Base-by-base conservation (phyloP, 1,140 invertebrate species). In the Rhagoletis pomonella region DNA sequence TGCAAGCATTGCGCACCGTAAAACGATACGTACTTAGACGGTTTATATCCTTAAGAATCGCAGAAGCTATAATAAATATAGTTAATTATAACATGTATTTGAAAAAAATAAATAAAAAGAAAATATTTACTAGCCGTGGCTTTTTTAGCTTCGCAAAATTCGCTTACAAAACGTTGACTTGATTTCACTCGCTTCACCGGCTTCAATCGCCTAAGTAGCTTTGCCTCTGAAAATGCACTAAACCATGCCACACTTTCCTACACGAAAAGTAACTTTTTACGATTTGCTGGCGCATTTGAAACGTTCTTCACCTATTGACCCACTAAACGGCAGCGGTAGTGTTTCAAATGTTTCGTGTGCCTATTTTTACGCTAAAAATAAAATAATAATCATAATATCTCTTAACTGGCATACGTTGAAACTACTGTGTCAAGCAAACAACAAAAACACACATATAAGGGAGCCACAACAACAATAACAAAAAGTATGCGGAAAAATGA, bases 401-500 rank as follows among this genome's bases (percentile, higher is more conserved):
- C 3, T 6, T 10, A 81, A 81, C n/a, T 55, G 73, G 47, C 73
- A 55, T 29, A 55, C n/a, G 47, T 10, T 50, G 50, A 81, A 29
- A 81, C 73, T 55, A 81, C 73, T 7, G n/a, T 55, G 12, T 19
- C n/a, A 69, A 50, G 55, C 5, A 1, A 55, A 55, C 1, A 55
- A 55, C 50, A 50, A 9, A 87, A 10, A 73, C 69, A 58, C 7
- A 39, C 59, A 4, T 73, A 73, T 50, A 73, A 39, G 19, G 42
- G 19, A 73, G 10, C 29, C 6, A 14, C 64, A n/a, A 29, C 29
- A 29, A 29, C 29, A 29, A 29, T 29, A 81, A 58, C 3, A 85
- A 85, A 84, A 85, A 59, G 59, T 60, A 58, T 29, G 58, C 55
- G 62, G 58, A 85, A 85, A 85, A 85, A 85, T 60, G 84, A 86